phyloP scores from a whole-genome alignment of 2,113 vertebrate species.

The Pogonocichla stellata region DNA sequence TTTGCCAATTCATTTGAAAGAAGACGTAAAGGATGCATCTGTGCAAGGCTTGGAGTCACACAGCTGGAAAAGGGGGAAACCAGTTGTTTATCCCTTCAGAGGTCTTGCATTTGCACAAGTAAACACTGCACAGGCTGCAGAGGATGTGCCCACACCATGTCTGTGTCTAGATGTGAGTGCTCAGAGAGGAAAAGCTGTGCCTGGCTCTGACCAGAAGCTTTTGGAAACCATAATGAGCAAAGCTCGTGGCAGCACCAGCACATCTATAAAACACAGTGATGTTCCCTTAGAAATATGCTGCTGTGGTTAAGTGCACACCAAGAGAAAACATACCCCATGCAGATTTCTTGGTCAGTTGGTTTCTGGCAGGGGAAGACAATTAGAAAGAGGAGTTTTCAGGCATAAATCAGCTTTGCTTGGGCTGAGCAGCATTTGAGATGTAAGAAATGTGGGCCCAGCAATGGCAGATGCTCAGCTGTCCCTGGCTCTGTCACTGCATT shows the following conservation, averaged over 20 bases:
- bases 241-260: background rate
- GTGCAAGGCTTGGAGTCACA: background rate
- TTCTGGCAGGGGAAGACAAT: background rate
- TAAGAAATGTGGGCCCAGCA: background rate
- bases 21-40: conserved; percentile 9
- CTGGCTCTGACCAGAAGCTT: background rate
- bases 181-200: background rate
- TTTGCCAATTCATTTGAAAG: conserved; percentile 20
- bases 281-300: background rate
- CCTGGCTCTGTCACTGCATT: background rate
- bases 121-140: background rate
- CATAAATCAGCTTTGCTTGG: background rate
- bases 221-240: conserved; percentile 23
- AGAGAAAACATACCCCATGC: background rate
- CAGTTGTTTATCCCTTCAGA: conserved; percentile 17
- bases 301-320: background rate
- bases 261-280: background rate
- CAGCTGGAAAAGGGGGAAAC: conserved; percentile 1
- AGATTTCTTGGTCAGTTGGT: background rate
- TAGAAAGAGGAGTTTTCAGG: background rate
- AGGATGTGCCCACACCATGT: background rate
- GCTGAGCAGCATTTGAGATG: background rate
- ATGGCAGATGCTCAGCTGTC: background rate
- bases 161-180: background rate
- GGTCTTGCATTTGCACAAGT: background rate